A percentile compares a stretch with the other conserved stretches of the same genome.
Evolutionary conservation across 2,113 vertebrate species (phyloP).

Genomic region (Nannospalax galili): DNA sequence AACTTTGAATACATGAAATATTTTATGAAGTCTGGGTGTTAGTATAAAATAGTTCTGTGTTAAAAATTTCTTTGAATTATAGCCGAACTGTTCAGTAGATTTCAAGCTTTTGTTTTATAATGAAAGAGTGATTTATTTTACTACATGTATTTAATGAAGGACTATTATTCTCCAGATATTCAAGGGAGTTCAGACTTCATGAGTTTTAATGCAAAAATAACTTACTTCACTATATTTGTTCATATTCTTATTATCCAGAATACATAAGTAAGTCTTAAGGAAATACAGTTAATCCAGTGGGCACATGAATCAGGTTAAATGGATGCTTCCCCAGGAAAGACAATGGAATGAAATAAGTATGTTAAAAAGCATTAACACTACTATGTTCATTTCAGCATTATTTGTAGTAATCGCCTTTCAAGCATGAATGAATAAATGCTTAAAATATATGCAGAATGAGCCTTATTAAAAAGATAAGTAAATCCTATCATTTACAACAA

Average conservation of each 20-base stretch:
- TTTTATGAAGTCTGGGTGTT: not conserved
- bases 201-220: no score
- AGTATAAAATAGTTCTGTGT: no score
- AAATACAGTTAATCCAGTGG: not conserved
- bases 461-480: not conserved
- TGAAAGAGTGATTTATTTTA: not conserved
- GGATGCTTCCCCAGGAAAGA: not conserved
- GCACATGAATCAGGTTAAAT: not conserved
- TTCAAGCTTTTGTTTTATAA: not conserved
- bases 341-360: not conserved
- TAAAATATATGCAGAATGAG: not conserved
- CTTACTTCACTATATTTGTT: no score
- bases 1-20: not conserved
- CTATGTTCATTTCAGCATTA: not conserved
- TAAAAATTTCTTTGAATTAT: not conserved
- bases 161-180: not conserved
- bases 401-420: not conserved
- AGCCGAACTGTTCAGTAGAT: not conserved
- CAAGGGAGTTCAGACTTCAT: no score
- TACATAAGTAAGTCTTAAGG: not conserved
- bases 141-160: not conserved
- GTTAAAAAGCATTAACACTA: not conserved
- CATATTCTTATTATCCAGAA: not conserved
- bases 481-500: no score
- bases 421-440: not conserved